phyloP scores from a whole-genome alignment of 35 echinoderm and acorn worm genomes.

The Apostichopus parvimensis region DNA sequence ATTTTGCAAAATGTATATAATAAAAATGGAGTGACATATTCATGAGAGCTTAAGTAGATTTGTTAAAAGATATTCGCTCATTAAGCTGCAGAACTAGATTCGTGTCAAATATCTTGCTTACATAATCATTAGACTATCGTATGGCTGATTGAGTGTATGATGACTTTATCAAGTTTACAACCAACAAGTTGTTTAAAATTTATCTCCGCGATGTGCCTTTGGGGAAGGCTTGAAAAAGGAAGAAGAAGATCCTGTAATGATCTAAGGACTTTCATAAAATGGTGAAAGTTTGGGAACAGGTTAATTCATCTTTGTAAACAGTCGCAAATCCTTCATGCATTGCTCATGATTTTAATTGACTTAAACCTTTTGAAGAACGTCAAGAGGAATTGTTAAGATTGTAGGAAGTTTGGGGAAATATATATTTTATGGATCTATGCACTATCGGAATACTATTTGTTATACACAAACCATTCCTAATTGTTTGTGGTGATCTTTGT shows the following conservation, averaged over 20 bases:
- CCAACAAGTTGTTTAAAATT: conserved; percentile 16
- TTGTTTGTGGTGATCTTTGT: background rate
- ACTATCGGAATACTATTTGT: background rate
- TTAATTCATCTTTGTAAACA: background rate
- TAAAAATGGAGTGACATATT: no score
- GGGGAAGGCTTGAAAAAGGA: background rate
- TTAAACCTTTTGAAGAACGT: background rate
- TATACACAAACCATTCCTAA: conserved; percentile 1
- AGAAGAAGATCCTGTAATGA: background rate
- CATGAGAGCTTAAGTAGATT: background rate
- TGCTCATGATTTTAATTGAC: background rate
- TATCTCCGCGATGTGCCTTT: background rate
- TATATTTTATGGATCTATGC: background rate
- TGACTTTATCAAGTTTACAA: conserved; percentile 19
- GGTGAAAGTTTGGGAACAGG: background rate
- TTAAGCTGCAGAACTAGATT: background rate
- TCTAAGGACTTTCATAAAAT: background rate
- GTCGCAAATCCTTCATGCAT: background rate
- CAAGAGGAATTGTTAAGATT: background rate
- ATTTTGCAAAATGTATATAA: no score
- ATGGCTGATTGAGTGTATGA: conserved; percentile 11
- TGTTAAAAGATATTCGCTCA: conserved; percentile 1
- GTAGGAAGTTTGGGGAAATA: background rate
- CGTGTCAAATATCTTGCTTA: conserved; percentile 4
- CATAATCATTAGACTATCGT: background rate